Percentiles rank a stretch among this genome's conserved stretches.
Conservation (phyloP, 1,140 invertebrate genomes). For the Drosophila lacertosa region DNA sequence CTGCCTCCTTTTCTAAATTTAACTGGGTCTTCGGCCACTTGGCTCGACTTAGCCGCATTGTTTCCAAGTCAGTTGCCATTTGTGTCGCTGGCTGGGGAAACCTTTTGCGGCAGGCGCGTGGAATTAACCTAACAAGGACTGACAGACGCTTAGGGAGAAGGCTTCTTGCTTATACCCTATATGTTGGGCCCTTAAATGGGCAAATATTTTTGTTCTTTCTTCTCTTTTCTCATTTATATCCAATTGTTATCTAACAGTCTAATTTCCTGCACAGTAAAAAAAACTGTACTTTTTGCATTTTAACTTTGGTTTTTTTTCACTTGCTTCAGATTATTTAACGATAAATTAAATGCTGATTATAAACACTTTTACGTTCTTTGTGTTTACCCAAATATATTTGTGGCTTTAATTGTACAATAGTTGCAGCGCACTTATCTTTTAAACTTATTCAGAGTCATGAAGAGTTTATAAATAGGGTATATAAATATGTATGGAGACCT, state of each 20-base stretch:
- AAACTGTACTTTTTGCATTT: not conserved
- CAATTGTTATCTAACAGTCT: too few relatives aligned
- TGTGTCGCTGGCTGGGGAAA: conserved; percentile 32
- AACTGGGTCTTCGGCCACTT: conserved; percentile 36
- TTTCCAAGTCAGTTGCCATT: conserved; percentile 64
- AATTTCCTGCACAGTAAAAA: not conserved
- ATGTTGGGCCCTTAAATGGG: not conserved
- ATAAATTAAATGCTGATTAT: too few relatives aligned
- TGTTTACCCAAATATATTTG: too few relatives aligned
- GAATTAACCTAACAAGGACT: conserved; percentile 31
- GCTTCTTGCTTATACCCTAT: not conserved
- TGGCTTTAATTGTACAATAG: too few relatives aligned
- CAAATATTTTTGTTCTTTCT: not conserved
- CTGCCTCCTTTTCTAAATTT: not conserved
- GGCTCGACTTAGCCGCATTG: conserved; percentile 40
- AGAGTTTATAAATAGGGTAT: too few relatives aligned
- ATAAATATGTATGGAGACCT: too few relatives aligned
- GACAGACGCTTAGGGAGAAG: conserved; percentile 3
- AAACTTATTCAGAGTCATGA: too few relatives aligned
- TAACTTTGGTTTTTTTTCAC: too few relatives aligned
- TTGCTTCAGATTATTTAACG: too few relatives aligned
- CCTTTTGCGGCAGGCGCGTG: conserved; percentile 13
- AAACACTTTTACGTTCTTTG: too few relatives aligned
- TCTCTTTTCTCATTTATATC: too few relatives aligned
- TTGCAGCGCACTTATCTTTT: too few relatives aligned